A percentile compares a stretch with the other conserved stretches of the same genome.
These are phyloP conservation scores for Drosophila pseudoobscura DNA, from an alignment of 1,140 invertebrate species.

Conservation along the genomic window DNA sequence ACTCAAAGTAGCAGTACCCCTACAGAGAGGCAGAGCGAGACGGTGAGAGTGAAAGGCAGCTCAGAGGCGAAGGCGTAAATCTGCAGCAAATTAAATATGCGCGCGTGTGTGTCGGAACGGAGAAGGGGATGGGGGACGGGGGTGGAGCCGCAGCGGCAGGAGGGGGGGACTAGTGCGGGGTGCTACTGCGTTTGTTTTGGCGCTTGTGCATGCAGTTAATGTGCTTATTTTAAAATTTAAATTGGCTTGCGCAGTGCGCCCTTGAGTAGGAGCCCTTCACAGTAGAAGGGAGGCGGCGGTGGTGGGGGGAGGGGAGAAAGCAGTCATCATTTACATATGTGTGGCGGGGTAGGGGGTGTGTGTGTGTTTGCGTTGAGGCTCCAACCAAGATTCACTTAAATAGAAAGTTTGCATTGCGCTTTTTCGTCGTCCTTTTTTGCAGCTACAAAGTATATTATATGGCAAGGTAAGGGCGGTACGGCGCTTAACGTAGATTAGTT, in stretches of 20 bases:
- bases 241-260: constrained; percentile 79
- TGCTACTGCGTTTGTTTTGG: constrained; percentile 40
- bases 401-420: constrained; percentile 70
- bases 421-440: constrained; percentile 16
- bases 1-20: too few relatives aligned
- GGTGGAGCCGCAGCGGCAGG: neutral
- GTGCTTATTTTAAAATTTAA: constrained; percentile 82
- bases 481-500: too few relatives aligned
- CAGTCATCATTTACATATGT: constrained; percentile 9
- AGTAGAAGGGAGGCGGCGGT: constrained; percentile 2
- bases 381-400: constrained; percentile 54
- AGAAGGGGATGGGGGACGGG: neutral
- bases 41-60: neutral
- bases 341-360: neutral
- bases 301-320: neutral
- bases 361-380: constrained; percentile 18
- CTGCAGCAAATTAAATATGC: constrained; percentile 64
- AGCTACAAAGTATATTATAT: neutral
- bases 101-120: constrained; percentile 25
- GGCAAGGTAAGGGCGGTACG: too few relatives aligned
- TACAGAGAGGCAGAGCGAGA: too few relatives aligned
- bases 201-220: constrained; percentile 73
- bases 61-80: constrained; percentile 46
- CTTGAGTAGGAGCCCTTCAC: constrained; percentile 44
- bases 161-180: neutral